A percentile compares a stretch with the other conserved stretches of the same genome.
Evolutionary conservation across 1,140 invertebrate species (phyloP).

Genomic region (Fragariocoptes setiger): DNA sequence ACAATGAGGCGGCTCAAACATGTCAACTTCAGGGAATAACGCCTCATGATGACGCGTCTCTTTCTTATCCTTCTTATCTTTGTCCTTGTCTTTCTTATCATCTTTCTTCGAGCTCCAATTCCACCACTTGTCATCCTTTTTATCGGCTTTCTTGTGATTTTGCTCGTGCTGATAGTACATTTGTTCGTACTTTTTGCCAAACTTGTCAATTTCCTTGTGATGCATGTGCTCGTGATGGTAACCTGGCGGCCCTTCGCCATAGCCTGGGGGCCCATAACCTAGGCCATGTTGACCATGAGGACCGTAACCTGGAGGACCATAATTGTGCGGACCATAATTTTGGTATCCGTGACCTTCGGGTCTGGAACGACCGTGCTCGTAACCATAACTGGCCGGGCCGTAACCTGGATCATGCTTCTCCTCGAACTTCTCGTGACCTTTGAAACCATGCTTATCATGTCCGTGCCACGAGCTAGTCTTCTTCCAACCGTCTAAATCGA

Average conservation of each 20-base stretch:
- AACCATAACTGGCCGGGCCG: no score
- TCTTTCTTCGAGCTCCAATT: no score
- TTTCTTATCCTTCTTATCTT: neutral
- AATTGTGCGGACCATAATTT: neutral
- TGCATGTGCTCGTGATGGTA: no score
- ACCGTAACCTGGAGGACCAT: neutral
- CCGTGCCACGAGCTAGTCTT: no score
- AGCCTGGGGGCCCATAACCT: neutral
- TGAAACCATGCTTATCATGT: no score
- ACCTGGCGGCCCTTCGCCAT: neutral
- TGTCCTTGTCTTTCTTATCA: no score
- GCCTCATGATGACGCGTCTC: neutral
- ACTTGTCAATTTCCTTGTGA: neutral
- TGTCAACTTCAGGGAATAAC: neutral
- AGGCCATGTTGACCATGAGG: neutral
- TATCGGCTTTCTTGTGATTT: neutral
- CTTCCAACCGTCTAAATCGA: no score
- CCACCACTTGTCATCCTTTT: neutral
- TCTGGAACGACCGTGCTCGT: no score
- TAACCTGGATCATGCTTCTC: no score
- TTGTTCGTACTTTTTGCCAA: neutral
- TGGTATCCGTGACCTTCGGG: no score
- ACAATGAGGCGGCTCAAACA: neutral
- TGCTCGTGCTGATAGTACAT: neutral
- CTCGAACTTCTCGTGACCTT: no score